These are phyloP conservation scores for Scolopax mira DNA, from an alignment of 2,113 vertebrate genomes.

Conservation along the genomic window DNA sequence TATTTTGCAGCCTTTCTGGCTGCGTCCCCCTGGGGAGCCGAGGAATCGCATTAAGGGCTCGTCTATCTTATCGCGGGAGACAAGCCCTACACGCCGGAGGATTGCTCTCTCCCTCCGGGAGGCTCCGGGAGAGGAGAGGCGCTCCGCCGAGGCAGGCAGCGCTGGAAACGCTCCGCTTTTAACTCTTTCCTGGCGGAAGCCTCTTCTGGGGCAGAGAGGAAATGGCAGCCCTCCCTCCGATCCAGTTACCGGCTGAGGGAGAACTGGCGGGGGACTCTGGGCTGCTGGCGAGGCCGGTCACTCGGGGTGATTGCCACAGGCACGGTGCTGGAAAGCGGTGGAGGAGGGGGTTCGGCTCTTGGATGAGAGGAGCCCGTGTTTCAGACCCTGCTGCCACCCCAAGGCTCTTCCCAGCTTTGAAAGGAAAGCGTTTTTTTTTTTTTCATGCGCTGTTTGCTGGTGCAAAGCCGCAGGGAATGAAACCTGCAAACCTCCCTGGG, in stretches of 20 bases:
- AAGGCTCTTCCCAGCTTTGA: neutral
- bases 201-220: neutral
- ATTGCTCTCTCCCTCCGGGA: neutral
- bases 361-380: neutral
- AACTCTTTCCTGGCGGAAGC: neutral
- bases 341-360: neutral
- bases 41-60: neutral
- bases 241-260: rapidly evolving
- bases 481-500: neutral
- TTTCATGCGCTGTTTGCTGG: neutral
- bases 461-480: neutral
- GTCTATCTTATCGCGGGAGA: neutral
- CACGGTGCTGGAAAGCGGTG: rapidly evolving
- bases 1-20: neutral
- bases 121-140: too few relatives aligned
- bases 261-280: neutral
- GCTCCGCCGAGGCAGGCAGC: neutral
- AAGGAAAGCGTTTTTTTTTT: neutral
- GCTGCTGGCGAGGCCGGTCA: neutral
- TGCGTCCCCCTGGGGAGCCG: neutral
- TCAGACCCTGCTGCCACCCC: neutral
- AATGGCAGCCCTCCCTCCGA: rapidly evolving
- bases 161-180: rapidly evolving
- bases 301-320: neutral
- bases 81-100: neutral